Percentiles rank a stretch among this genome's conserved stretches.
Evolutionary conservation across 2,797 vertebrate genomes (phyloP).

Genomic region (Acrossocheilus wenchowensis): DNA sequence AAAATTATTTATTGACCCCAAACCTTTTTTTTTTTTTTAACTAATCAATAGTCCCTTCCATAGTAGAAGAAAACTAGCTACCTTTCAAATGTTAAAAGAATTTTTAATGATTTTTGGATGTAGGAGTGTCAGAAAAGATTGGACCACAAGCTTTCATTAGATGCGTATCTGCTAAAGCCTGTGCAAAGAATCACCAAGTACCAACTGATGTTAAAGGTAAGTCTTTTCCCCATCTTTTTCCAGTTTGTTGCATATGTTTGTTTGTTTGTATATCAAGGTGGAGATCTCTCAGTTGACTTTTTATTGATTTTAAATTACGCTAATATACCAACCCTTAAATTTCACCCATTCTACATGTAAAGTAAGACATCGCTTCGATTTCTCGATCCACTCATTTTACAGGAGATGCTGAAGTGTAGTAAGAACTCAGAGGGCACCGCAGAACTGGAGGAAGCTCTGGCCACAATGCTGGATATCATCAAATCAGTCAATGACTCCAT

Average conservation of each 20-base stretch:
- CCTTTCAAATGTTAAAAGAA: neutral
- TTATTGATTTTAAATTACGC: neutral
- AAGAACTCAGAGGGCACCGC: slow-evolving; percentile 83
- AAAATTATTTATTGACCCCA: neutral
- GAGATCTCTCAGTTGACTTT: neutral
- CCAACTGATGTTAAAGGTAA: slow-evolving; percentile 90
- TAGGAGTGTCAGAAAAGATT: slow-evolving; percentile 95
- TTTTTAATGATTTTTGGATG: neutral
- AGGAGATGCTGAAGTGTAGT: slow-evolving; percentile 91
- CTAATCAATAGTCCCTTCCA: neutral
- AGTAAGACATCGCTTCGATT: neutral
- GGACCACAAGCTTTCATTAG: slow-evolving; percentile 92
- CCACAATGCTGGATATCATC: slow-evolving; percentile 89
- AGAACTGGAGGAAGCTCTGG: slow-evolving; percentile 89
- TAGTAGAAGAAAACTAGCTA: neutral
- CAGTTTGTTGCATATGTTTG: neutral
- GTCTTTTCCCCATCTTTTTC: neutral
- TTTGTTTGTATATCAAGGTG: neutral
- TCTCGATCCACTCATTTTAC: slow-evolving; percentile 12
- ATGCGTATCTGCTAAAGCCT: slow-evolving; percentile 92
- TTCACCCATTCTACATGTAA: neutral
- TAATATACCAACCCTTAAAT: neutral
- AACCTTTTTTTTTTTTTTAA: too few species aligned
- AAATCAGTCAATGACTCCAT: slow-evolving; percentile 94
- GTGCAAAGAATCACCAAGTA: slow-evolving; percentile 95